These are phyloP conservation scores for Choloepus hoffmanni DNA, from an alignment of 2,113 vertebrate genomes.

Conservation along the genomic window DNA sequence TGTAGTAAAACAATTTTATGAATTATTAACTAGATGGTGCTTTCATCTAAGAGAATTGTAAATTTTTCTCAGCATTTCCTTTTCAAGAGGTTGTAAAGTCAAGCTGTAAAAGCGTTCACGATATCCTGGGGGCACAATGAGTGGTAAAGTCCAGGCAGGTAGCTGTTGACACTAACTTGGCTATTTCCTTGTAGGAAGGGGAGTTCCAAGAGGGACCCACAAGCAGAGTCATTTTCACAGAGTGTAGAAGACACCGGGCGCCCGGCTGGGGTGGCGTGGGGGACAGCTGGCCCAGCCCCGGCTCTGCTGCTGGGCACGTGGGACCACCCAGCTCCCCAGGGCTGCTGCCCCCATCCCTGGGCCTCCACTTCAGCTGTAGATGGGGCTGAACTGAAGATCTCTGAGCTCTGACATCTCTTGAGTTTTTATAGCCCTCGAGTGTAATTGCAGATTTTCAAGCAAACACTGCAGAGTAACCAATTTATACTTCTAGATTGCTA, in stretches of 20 bases:
- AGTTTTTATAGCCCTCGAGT: background rate
- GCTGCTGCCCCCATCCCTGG: background rate
- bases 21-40: constrained; percentile 61
- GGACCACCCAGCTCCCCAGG: background rate
- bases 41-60: constrained; percentile 59
- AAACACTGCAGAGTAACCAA: background rate
- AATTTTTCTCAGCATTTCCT: constrained; percentile 59
- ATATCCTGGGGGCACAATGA: constrained; percentile 37
- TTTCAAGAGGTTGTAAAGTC: constrained; percentile 67
- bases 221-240: constrained; percentile 62
- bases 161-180: constrained; percentile 24
- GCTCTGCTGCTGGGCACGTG: background rate
- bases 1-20: constrained; percentile 57
- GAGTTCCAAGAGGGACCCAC: constrained; percentile 58
- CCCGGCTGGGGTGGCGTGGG: background rate
- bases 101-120: constrained; percentile 63
- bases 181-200: constrained; percentile 47
- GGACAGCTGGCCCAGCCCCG: background rate
- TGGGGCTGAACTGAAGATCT: background rate
- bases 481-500: background rate
- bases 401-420: background rate
- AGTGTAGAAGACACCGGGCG: background rate
- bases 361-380: constrained; percentile 16
- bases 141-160: constrained; percentile 65
- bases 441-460: background rate